Base-by-base conservation (phyloP, 2,113 vertebrate genomes). In the Pimephales promelas region DNA sequence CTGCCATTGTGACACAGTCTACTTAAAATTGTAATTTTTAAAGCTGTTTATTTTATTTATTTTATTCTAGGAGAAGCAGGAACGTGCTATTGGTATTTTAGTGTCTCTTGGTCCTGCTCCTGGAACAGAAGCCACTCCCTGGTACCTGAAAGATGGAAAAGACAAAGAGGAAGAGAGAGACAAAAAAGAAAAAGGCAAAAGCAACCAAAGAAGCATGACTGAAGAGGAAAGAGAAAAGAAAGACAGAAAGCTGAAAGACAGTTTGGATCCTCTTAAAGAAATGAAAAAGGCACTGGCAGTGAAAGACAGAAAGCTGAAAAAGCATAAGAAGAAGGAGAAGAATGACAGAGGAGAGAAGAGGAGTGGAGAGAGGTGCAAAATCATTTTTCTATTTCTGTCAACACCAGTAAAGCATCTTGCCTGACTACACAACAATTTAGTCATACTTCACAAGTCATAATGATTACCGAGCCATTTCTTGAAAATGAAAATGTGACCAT, bases 61-160 rank as follows among this genome's bases (percentile, higher is more conserved):
- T 62, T 18, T n/a, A 10, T 59, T 84, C 66, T 8, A 97, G 97
- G 96, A 97, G 87, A 94, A 91, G 16, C 95, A 95, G 62, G 97
- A 98, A 78, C 95, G 95, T 64, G 96, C 96, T 4, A 93, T 98
- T 34, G 96, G 97, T 31, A 90, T 97, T 82, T 92, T 97, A 76
- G 96, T 96, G 0, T 97, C 96, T 70, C 88, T 98, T 18, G 97
- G 96, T 28, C 96, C 96, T 1, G 93, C 96, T 1, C 95, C 96
- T 0, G 96, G 96, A 16, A 88, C 96, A 0, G 96, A 96, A 85
- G 94, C 93, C 1, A 95, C 92, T 0, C 97, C 97, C 0, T 98
- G 97, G 97, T 98, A 97, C 90, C 93, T 97, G 92, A 95, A 95
- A 61, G 73, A 75, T 0, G 66, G 87, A 84, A 85, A 86, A 1